Evolutionary conservation across 1,140 invertebrate genomes (phyloP), one percentile per base, ranked within the genome.

Genomic region (Zeugodacus cucurbitae): DNA sequence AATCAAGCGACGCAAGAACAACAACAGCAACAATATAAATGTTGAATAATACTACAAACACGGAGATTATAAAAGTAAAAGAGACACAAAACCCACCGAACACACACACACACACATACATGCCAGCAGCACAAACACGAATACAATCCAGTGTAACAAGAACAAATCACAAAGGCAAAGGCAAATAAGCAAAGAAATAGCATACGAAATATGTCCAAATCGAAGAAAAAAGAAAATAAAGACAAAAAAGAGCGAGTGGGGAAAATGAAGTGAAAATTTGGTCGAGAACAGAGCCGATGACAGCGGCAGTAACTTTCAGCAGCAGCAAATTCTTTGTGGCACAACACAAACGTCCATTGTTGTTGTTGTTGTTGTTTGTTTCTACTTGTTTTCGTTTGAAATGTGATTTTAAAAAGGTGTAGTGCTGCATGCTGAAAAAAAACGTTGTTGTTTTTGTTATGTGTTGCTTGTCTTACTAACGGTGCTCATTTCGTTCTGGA

Each of bases 241-340:
- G 41, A 41, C 22, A 82, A 11, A 74, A 26, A 82, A 82, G 26
- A 82, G 10, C 20, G 1, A 82, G 74, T 48, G 74, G 74, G 48
- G 32, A 82, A 82, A 82, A 82, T 82, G 74, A 82, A 82, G 74
- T 48, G 41, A 82, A 82, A 82, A 82, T 82, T 82, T 29, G 41
- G 74, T 37, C 41, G 41, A 37, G n/a, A 82, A 41, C 41, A 26
- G n/a, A 44, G 41, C 1, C 41, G 74, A 41, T 44, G 74, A 48
- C 41, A 48, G 74, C 37, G 41, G 41, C 74, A 26, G 20, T 37
- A 54, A 82, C 41, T 82, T 82, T 82, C n/a, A n/a, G n/a, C n/a
- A 41, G 74, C 74, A 41, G 74, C 74, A 82, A 82, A 48, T 82
- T 48, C 74, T 82, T 82, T 82, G 74, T 82, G 41, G 22, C 32